Conservation (phyloP, 2,113 vertebrate species). For the Himantopus leucocephalus region DNA sequence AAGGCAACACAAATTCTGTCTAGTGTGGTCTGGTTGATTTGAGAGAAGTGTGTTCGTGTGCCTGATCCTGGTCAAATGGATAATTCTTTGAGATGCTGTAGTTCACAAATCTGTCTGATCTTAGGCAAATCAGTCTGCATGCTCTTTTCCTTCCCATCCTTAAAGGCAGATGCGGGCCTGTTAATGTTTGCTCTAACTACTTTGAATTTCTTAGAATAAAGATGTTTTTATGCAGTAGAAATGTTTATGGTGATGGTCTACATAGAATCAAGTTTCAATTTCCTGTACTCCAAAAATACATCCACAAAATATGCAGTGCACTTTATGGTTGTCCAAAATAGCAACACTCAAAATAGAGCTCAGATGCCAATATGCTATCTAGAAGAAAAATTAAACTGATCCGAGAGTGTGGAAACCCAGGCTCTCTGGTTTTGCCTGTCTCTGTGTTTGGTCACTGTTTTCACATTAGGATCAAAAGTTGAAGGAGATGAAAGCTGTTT, state of each 20-base stretch:
- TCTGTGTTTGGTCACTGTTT: background rate
- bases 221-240: background rate
- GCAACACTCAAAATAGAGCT: conserved; percentile 41
- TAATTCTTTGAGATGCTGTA: background rate
- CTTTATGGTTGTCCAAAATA: conserved; percentile 46
- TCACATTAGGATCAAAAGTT: background rate
- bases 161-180: background rate
- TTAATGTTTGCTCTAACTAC: background rate
- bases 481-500: background rate
- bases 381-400: conserved; percentile 21
- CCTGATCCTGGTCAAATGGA: background rate
- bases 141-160: background rate
- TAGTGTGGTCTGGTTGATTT: background rate
- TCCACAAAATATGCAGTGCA: conserved; percentile 1
- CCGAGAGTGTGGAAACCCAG: background rate
- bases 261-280: conserved; percentile 23
- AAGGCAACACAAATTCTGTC: background rate
- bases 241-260: conserved; percentile 17
- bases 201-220: conserved; percentile 1
- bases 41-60: background rate
- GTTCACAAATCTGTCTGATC: background rate
- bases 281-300: conserved; percentile 50
- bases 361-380: conserved; percentile 13
- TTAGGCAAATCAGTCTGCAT: background rate
- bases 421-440: background rate